Conservation (phyloP, 2,113 vertebrate species). For the Dryoscopus gambensis region DNA sequence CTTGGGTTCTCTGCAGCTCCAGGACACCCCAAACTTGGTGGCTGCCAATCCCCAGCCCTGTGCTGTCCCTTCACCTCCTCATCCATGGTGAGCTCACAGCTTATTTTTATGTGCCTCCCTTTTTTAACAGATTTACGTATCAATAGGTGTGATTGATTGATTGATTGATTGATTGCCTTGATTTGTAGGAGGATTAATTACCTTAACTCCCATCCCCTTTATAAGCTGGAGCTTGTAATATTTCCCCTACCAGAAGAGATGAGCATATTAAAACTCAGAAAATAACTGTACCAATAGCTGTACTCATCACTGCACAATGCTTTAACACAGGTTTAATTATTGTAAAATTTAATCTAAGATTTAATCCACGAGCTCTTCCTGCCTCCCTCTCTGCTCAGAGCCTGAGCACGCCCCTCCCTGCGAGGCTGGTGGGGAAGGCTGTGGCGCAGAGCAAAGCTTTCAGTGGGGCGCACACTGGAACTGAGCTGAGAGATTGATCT, state of each 20-base stretch:
- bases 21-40: too few species aligned
- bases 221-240: background rate
- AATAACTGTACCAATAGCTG: background rate
- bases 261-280: background rate
- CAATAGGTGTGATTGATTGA: background rate
- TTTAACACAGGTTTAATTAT: background rate
- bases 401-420: background rate
- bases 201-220: background rate
- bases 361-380: background rate
- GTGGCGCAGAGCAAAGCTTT: background rate
- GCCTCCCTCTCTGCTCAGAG: background rate
- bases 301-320: background rate
- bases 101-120: background rate
- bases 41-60: background rate
- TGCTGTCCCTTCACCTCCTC: fast-evolving
- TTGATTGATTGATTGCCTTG: background rate
- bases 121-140: background rate
- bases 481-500: background rate
- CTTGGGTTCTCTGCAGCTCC: background rate
- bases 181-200: background rate
- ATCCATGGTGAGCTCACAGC: background rate
- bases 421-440: background rate
- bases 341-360: background rate
- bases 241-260: background rate
- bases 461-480: background rate